phyloP scores from a whole-genome alignment of 1,140 invertebrate genomes.

The Brachionus plicatilis region DNA sequence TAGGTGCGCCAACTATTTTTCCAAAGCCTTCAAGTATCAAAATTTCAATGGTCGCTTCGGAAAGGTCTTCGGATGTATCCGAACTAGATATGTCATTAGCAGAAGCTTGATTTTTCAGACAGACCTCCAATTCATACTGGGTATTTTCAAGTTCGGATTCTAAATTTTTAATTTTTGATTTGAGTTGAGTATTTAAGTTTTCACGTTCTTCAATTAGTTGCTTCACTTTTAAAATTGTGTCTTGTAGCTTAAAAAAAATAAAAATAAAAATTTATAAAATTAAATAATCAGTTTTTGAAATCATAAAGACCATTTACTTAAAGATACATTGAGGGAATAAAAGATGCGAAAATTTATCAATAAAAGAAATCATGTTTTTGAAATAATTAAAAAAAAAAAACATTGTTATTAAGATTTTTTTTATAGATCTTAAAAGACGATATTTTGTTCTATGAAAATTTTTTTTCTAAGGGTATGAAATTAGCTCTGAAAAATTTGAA shows the following conservation, averaged over 20 bases:
- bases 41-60: conserved; percentile 37
- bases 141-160: not conserved
- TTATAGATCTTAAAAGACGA: too few relatives aligned
- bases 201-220: conserved; percentile 30
- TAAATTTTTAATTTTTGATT: not conserved
- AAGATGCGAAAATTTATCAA: too few relatives aligned
- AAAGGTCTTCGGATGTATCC: conserved; percentile 11
- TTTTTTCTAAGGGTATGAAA: too few relatives aligned
- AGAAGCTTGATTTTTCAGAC: not conserved
- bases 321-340: too few relatives aligned
- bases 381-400: too few relatives aligned
- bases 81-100: not conserved
- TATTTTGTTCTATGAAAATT: too few relatives aligned
- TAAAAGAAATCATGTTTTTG: too few relatives aligned
- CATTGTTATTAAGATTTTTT: too few relatives aligned
- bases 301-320: too few relatives aligned
- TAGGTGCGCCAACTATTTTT: conserved; percentile 26
- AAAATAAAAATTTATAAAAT: not conserved
- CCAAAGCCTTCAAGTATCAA: conserved; percentile 34
- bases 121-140: not conserved
- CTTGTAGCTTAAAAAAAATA: not conserved
- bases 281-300: not conserved
- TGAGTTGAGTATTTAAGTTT: not conserved
- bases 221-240: not conserved
- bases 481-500: too few relatives aligned